Evolutionary conservation across 2,888 invertebrate genomes (phyloP).

Genomic region (Polyploca ridens): DNA sequence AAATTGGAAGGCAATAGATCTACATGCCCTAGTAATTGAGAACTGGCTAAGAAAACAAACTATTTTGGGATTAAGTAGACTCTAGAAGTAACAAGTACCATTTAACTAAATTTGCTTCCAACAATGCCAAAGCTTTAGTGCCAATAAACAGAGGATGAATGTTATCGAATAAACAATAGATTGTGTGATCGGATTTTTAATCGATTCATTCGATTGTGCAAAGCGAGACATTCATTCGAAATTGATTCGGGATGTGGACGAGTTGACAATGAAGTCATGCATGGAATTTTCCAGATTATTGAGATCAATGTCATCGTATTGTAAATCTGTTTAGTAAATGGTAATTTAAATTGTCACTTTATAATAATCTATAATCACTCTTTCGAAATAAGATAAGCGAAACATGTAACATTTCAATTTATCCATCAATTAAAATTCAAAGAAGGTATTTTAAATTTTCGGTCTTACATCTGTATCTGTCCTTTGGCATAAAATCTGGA

Average conservation of each 20-base stretch:
- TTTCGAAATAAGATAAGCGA: background rate
- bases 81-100: background rate
- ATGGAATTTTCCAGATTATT: slow-evolving; percentile 28
- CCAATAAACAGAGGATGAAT: slow-evolving; percentile 33
- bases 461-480: too few species aligned
- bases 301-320: slow-evolving; percentile 31
- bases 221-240: slow-evolving; percentile 39
- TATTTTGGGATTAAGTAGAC: background rate
- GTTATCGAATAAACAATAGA: slow-evolving; percentile 49
- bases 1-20: too few species aligned
- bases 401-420: background rate
- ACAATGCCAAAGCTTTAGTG: slow-evolving; percentile 28
- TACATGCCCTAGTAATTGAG: too few species aligned
- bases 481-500: too few species aligned
- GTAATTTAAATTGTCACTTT: background rate
- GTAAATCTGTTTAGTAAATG: background rate
- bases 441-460: too few species aligned
- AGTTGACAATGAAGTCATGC: slow-evolving; percentile 28
- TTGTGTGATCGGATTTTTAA: slow-evolving; percentile 55
- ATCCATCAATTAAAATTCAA: too few species aligned
- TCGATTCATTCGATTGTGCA: slow-evolving; percentile 45
- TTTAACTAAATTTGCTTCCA: slow-evolving; percentile 15
- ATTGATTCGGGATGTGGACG: slow-evolving; percentile 39
- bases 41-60: too few species aligned
- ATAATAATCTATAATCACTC: background rate